phyloP scores from a whole-genome alignment of 1,140 invertebrate genomes.

The Catajapyx aquilonaris region DNA sequence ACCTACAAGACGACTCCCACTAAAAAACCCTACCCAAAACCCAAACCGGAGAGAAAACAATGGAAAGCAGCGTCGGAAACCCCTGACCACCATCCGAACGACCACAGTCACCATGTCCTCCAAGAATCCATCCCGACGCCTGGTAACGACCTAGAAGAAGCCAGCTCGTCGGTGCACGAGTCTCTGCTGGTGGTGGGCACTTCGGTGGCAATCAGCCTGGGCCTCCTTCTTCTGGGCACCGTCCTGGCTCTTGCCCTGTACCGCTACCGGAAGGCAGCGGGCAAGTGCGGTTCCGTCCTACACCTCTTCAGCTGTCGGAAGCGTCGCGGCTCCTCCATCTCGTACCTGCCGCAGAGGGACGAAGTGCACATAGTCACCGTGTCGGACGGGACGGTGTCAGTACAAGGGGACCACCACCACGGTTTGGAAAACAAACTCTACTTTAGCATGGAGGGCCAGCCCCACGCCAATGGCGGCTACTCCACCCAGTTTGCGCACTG shows the following conservation, averaged over 20 bases:
- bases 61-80: background rate
- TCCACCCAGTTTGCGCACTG: too few relatives aligned
- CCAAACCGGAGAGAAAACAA: background rate
- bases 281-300: background rate
- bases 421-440: background rate
- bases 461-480: too few relatives aligned
- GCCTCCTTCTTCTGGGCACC: background rate
- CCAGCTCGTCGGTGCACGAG: background rate
- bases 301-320: slow-evolving; percentile 1
- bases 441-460: background rate
- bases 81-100: background rate
- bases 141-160: background rate
- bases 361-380: slow-evolving; percentile 14
- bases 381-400: slow-evolving; percentile 7
- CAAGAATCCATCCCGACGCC: background rate
- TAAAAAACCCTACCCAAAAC: slow-evolving; percentile 3
- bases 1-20: slow-evolving; percentile 1
- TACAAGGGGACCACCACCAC: background rate
- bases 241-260: background rate
- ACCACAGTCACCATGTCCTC: background rate
- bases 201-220: background rate
- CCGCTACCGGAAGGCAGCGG: background rate
- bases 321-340: slow-evolving; percentile 9
- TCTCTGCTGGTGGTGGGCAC: background rate
- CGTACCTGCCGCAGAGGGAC: slow-evolving; percentile 12